Evolutionary conservation across 2,113 vertebrate genomes (phyloP), one percentile per base, ranked within the genome.

Genomic region (Poecile atricapillus): DNA sequence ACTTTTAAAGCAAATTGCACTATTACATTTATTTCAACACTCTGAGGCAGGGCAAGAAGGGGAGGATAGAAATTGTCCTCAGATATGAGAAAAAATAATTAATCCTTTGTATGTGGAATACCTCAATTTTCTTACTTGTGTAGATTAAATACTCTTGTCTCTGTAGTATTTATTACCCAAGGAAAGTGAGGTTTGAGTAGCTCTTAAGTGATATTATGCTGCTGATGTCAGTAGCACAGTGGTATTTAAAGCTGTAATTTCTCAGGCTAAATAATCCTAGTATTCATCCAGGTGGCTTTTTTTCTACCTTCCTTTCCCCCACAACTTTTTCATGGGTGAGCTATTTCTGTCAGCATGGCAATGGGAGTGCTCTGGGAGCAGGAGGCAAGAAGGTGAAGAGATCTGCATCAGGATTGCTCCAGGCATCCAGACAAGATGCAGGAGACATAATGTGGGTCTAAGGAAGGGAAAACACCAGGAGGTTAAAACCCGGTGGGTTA

Each of bases 1-100:
- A 95, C 77, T 93, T 97, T 82, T 96, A 97, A 97, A 97, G 84
- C 83, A 95, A 96, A 96, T 96, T 5, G 21, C 19, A 52, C 75
- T 69, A 52, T 83, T 83, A 58, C 3, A 7, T 93, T 95, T 95
- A 83, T 93, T 97, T 79, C 52, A 88, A 75, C 73, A 84, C 78
- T 89, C 74, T 68, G 91, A 95, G 47, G n/a, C 74, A 35, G 35
- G 33, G 20, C 18, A 31, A 79, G 27, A 95, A 53, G 6, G 3
- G 14, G 41, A 44, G 18, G 19, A 23, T 70, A 55, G 30, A 87
- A 68, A 35, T 27, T 93, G 19, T 95, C 53, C 76, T 65, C 49
- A 76, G 5, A 96, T 71, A 87, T 52, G 69, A 78, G 43, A 39
- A 86, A 95, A 88, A 96, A 94, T 74, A 91, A 94, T 96, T 95